Evolutionary conservation across 2,888 invertebrate species (phyloP).

Genomic region (Phyllotreta cruciferae): DNA sequence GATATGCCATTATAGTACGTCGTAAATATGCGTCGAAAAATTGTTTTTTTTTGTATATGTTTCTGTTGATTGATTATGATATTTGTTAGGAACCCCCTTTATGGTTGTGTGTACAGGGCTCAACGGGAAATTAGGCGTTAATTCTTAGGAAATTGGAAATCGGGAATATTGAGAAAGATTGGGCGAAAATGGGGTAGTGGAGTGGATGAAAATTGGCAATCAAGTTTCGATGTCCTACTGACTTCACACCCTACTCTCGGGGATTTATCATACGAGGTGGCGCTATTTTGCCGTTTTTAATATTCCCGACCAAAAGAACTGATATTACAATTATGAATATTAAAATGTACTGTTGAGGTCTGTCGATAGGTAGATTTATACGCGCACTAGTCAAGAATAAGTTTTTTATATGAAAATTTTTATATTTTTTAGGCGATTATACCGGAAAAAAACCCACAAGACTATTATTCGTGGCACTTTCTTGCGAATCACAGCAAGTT

Average conservation of each 20-base stretch:
- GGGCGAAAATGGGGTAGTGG: slow-evolving; percentile 13
- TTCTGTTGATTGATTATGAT: background rate
- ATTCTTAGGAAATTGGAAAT: slow-evolving; percentile 25
- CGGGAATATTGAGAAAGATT: slow-evolving; percentile 12
- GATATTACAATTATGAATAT: slow-evolving; percentile 3
- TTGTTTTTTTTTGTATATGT: no score
- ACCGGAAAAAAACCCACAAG: no score
- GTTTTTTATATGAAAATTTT: slow-evolving; percentile 1
- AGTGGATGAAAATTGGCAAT: slow-evolving; percentile 5
- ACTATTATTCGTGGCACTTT: no score
- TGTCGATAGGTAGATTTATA: background rate
- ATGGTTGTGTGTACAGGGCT: slow-evolving; percentile 27
- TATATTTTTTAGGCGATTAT: background rate
- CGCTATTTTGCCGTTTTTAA: background rate
- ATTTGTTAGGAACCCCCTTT: background rate
- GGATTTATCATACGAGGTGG: background rate
- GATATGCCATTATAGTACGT: slow-evolving; percentile 55
- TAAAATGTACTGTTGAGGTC: no score
- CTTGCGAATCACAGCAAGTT: background rate
- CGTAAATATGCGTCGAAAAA: slow-evolving; percentile 42
- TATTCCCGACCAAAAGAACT: slow-evolving; percentile 9
- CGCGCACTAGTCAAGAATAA: slow-evolving; percentile 32
- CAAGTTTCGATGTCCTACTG: slow-evolving; percentile 3
- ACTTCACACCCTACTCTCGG: background rate
- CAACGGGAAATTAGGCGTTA: slow-evolving; percentile 25